These are phyloP conservation scores for Nephrotoma flavescens DNA, from an alignment of 2,888 invertebrate genomes.

Conservation along the genomic window DNA sequence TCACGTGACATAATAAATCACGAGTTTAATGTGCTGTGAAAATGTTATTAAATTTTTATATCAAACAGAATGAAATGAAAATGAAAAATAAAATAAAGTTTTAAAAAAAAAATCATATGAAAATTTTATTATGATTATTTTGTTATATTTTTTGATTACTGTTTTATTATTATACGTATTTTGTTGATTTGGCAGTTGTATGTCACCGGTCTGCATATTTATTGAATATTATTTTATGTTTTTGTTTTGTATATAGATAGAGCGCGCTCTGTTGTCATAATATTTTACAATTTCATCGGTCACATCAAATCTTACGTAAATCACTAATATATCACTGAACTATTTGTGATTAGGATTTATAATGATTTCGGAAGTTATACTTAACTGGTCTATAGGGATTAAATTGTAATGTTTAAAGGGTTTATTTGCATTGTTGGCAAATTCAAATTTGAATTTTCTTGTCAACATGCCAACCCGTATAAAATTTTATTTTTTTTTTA, in stretches of 20 bases:
- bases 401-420: too few species aligned
- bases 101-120: not conserved
- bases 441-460: too few species aligned
- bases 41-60: slow-evolving; percentile 21
- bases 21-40: slow-evolving; percentile 35
- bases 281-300: not conserved
- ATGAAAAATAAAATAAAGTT: not conserved
- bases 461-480: too few species aligned
- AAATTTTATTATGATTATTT: not conserved
- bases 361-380: too few species aligned
- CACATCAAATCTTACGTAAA: not conserved
- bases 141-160: not conserved
- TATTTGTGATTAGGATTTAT: too few species aligned
- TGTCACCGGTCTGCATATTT: not conserved
- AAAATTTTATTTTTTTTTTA: too few species aligned
- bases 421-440: too few species aligned
- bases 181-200: not conserved
- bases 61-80: not conserved
- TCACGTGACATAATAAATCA: slow-evolving; percentile 36
- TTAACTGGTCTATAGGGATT: too few species aligned
- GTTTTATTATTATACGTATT: not conserved
- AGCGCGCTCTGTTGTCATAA: not conserved
- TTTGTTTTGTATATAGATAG: not conserved
- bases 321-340: not conserved
- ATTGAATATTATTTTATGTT: not conserved